Base-by-base conservation (phyloP, 1,140 invertebrate genomes). In the Calliphora vicina region DNA sequence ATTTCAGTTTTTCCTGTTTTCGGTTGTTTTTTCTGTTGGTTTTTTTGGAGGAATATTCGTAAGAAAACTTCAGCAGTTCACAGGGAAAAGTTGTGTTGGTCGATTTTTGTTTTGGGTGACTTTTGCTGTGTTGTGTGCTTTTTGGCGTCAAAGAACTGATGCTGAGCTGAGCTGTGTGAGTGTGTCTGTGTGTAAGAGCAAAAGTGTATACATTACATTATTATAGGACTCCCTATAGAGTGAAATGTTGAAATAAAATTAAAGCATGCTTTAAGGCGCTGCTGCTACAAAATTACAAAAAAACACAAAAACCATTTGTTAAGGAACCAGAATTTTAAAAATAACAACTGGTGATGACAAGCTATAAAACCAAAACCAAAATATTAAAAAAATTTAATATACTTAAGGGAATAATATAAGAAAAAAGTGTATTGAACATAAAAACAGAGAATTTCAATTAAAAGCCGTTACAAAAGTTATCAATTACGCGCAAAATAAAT, bases 401-500 rank as follows among this genome's bases (percentile, higher is more conserved):
- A 35, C 10, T 35, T 35, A 35, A 35, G 10, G 6, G 10, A 6
- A 35, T 35, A 17, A n/a, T 50, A 17, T 17, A 12, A 50, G n/a
- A 50, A 57, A 12, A 57, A 57, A 17, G 15, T 6, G n/a, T 57
- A 6, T 50, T n/a, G n/a, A 67, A 67, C 15, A 73, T n/a, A 74
- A 29, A 12, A 78, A 45, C 74, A 45, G 74, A n/a, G 23, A 78
- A 78, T 78, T 74, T 26, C 45, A 78, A 78, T 78, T 78, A 23
- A 43, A 78, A 45, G 25, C 42, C 74, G 74, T 78, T 78, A 78
- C 74, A 78, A 78, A 45, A 45, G 42, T 78, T 78, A 45, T 78
- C 74, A 78, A 78, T 78, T 78, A 78, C 74, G 35, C 15, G 13
- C 20, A 45, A 78, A 78, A 78, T 78, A 78, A 78, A 78, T 43